Conservation (phyloP, 2,113 vertebrate species). For the Protomyctophum bolini region DNA sequence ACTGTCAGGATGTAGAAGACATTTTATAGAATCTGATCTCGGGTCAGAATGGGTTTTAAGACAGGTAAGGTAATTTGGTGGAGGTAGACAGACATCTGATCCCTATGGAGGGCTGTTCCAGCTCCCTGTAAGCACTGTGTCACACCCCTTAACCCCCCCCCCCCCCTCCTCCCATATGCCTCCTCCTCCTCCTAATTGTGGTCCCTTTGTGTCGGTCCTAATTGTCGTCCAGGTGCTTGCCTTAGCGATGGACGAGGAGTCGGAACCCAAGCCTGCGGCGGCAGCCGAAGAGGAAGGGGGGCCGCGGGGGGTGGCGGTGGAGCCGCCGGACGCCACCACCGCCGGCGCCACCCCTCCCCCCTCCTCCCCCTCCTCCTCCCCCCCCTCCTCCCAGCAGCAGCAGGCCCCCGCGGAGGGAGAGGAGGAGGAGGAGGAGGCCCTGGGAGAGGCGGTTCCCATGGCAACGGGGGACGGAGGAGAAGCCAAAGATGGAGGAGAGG, state of each 20-base stretch:
- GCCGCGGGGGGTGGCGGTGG: slow-evolving; percentile 66
- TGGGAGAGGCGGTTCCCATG: slow-evolving; percentile 66
- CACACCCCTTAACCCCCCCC: slow-evolving; percentile 15
- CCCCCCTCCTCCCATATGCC: background rate
- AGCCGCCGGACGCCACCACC: slow-evolving; percentile 87
- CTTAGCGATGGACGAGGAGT: slow-evolving; percentile 87
- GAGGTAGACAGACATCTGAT: background rate
- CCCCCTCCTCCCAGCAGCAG: slow-evolving; percentile 70
- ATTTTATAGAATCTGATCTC: no score
- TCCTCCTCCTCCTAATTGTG: slow-evolving; percentile 23
- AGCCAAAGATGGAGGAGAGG: slow-evolving; percentile 51
- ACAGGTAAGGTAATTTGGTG: background rate
- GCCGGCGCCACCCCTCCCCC: slow-evolving; percentile 64
- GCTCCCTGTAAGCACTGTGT: slow-evolving; percentile 56
- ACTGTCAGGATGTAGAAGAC: no score
- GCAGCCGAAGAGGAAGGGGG: slow-evolving; percentile 76
- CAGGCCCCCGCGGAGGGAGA: slow-evolving; percentile 31
- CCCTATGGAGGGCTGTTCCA: slow-evolving; percentile 49
- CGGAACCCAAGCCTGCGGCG: slow-evolving; percentile 77
- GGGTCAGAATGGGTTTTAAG: no score
- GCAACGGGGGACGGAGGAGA: slow-evolving; percentile 54
- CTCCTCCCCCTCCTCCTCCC: slow-evolving; percentile 68
- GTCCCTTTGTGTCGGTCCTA: slow-evolving; percentile 40
- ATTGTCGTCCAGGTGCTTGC: slow-evolving; percentile 75
- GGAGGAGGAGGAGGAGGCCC: slow-evolving; percentile 1